Evolutionary conservation across 2,797 vertebrate genomes (phyloP).

Genomic region (Chanos chanos): DNA sequence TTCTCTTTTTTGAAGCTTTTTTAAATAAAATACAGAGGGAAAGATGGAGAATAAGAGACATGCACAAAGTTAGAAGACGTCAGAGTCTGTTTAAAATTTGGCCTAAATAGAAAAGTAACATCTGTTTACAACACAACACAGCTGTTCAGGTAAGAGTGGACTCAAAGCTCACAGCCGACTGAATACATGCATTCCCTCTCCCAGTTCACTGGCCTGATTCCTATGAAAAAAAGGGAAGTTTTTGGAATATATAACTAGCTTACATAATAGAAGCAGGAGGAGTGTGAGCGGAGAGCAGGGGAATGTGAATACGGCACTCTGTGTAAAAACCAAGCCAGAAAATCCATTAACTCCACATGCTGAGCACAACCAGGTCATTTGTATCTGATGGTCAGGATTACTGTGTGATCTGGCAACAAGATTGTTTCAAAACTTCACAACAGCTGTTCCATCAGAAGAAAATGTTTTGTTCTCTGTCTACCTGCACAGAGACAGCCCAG

Average conservation of each 20-base stretch:
- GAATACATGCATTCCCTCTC: background rate
- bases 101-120: conserved; percentile 23
- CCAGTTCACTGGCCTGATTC: conserved; percentile 17
- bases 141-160: background rate
- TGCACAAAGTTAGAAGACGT: conserved; percentile 26
- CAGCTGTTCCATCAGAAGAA: conserved; percentile 34
- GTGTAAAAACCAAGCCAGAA: conserved; percentile 48
- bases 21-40: conserved; percentile 57
- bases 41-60: conserved; percentile 41
- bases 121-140: background rate
- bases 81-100: conserved; percentile 9
- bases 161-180: conserved; percentile 8
- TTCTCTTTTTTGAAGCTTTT: conserved; percentile 99
- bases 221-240: conserved; percentile 34
- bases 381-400: conserved; percentile 54
- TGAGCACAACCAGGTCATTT: conserved; percentile 57
- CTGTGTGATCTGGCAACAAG: conserved; percentile 43
- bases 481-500: background rate
- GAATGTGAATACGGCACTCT: conserved; percentile 52
- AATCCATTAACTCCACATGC: conserved; percentile 59
- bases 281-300: background rate
- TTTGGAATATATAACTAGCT: conserved; percentile 55
- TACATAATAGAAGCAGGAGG: conserved; percentile 27
- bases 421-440: conserved; percentile 20
- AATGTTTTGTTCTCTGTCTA: conserved; percentile 3